phyloP scores from a whole-genome alignment of 2,797 vertebrate genomes.

The Paramormyrops hopkinsi region DNA sequence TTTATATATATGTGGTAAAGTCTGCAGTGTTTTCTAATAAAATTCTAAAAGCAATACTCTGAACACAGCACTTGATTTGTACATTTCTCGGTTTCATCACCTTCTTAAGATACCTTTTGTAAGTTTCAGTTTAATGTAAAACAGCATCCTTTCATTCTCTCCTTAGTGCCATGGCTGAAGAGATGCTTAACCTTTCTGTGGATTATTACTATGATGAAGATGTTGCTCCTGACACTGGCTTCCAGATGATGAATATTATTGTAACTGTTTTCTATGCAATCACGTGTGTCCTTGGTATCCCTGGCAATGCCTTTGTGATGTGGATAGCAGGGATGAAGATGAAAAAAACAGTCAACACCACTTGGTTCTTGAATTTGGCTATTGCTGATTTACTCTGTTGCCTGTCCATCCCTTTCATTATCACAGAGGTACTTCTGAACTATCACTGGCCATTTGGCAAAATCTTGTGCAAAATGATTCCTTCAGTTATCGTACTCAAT shows the following conservation, averaged over 20 bases:
- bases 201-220: background rate
- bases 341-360: conserved; percentile 61
- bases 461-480: conserved; percentile 65
- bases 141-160: background rate
- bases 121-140: background rate
- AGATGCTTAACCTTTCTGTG: background rate
- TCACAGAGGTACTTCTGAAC: conserved; percentile 51
- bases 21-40: background rate
- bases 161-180: background rate
- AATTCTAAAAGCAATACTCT: background rate
- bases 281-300: conserved; percentile 58
- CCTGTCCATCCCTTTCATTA: conserved; percentile 59
- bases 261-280: conserved; percentile 52
- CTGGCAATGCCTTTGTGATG: conserved; percentile 68
- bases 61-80: background rate
- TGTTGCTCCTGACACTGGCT: background rate
- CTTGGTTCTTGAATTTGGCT: conserved; percentile 73
- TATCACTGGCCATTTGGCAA: conserved; percentile 61
- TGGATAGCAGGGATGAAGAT: conserved; percentile 70
- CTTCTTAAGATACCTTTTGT: background rate
- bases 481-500: conserved; percentile 60
- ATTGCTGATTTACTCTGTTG: conserved; percentile 69
- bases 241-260: conserved; percentile 21
- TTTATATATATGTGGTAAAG: background rate
- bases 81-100: background rate